Evolutionary conservation across 2,113 vertebrate species (phyloP).

Genomic region (Leucoraja erinaceus): DNA sequence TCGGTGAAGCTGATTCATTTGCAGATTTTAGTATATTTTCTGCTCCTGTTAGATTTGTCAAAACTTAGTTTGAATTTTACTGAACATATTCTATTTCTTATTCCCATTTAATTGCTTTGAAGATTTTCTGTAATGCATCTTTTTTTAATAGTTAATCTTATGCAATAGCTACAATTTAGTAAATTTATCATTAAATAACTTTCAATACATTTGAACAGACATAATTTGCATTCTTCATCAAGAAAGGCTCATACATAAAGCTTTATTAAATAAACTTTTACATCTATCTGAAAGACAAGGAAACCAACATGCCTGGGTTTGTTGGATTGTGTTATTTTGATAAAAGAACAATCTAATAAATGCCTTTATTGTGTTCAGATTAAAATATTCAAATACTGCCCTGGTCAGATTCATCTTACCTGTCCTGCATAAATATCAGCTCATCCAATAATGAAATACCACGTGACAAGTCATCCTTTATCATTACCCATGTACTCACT

Average conservation of each 20-base stretch:
- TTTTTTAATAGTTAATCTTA: neutral
- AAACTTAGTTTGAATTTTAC: neutral
- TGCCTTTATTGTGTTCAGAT: neutral
- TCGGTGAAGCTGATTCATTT: neutral
- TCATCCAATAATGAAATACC: neutral
- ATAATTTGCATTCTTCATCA: too few relatives aligned
- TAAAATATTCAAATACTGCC: neutral
- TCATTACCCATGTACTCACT: neutral
- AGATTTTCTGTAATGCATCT: neutral
- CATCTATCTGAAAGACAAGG: too few relatives aligned
- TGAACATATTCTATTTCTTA: neutral
- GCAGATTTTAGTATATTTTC: neutral
- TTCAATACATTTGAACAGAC: neutral
- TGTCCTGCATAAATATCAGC: neutral
- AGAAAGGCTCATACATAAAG: too few relatives aligned
- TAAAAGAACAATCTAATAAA: neutral
- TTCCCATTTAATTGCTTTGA: neutral
- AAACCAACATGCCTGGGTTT: too few relatives aligned
- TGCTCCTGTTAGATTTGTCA: neutral
- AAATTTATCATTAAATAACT: neutral
- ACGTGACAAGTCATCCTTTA: neutral
- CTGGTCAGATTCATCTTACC: neutral
- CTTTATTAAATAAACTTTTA: too few relatives aligned
- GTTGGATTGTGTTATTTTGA: too few relatives aligned
- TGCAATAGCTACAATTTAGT: neutral